These are phyloP conservation scores for Eurypyga helias DNA, from an alignment of 2,113 vertebrate species.

Conservation along the genomic window DNA sequence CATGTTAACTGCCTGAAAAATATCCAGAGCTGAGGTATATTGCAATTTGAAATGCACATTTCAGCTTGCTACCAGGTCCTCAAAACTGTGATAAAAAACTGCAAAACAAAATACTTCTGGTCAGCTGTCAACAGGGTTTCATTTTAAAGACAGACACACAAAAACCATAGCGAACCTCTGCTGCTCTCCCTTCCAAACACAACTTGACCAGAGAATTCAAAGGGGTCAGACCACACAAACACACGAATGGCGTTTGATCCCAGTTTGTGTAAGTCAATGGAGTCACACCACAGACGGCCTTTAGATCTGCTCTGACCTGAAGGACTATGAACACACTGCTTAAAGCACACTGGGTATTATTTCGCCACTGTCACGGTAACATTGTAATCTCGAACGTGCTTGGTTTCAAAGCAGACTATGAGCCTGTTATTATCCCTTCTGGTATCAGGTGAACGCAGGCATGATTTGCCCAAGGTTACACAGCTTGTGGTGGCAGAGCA, in stretches of 20 bases:
- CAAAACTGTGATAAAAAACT: neutral
- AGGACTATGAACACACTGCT: neutral
- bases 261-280: neutral
- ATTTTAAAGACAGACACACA: constrained; percentile 34
- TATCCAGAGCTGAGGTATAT: neutral
- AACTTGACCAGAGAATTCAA: constrained; percentile 26
- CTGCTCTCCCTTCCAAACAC: neutral
- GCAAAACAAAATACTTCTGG: neutral
- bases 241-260: neutral
- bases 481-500: neutral
- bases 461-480: neutral
- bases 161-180: neutral
- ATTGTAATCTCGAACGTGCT: neutral
- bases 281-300: constrained; percentile 46
- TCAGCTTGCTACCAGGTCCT: neutral
- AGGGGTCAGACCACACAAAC: constrained; percentile 55
- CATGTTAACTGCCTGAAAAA: neutral
- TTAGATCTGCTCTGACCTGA: constrained; percentile 40
- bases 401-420: neutral
- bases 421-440: neutral
- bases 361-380: neutral
- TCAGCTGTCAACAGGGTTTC: neutral
- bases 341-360: neutral
- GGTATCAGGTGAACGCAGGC: neutral
- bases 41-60: neutral